A percentile compares a stretch with the other conserved stretches of the same genome.
These are phyloP conservation scores for Cataglyphis rosenhaueri DNA, from an alignment of 2,888 invertebrate genomes.

Conservation along the genomic window DNA sequence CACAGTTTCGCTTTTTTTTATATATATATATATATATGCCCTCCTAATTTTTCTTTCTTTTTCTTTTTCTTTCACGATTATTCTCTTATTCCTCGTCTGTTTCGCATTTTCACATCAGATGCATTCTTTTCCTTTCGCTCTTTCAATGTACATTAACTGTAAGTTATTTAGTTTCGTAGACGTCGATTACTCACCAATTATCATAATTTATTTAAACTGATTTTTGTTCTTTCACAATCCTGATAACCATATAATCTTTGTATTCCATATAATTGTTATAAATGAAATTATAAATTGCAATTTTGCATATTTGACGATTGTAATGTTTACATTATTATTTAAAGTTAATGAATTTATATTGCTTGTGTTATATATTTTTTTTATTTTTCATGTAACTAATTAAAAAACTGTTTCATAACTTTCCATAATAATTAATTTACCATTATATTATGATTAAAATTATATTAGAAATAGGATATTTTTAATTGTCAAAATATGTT, in stretches of 20 bases:
- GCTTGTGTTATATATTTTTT: constrained; percentile 7
- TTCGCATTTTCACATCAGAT: constrained; percentile 33
- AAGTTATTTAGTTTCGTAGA: constrained; percentile 36
- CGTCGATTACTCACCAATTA: constrained; percentile 52
- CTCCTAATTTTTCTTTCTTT: constrained; percentile 31
- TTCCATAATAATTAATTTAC: constrained; percentile 1
- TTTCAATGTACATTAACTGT: constrained; percentile 51
- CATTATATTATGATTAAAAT: constrained; percentile 8
- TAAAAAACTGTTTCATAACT: background rate
- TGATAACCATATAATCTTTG: constrained; percentile 6
- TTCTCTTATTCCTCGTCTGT: constrained; percentile 36
- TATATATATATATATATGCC: background rate
- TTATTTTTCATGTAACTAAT: constrained; percentile 12
- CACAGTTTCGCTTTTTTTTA: constrained; percentile 47
- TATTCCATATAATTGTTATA: constrained; percentile 25
- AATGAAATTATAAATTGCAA: constrained; percentile 35
- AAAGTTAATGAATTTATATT: constrained; percentile 14
- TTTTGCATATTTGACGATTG: background rate
- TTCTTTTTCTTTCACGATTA: constrained; percentile 20
- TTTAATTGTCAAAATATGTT: constrained; percentile 37
- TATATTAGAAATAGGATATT: constrained; percentile 20
- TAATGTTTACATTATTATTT: constrained; percentile 11
- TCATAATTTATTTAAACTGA: constrained; percentile 17
- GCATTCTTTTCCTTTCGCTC: constrained; percentile 35
- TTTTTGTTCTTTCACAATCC: background rate